A percentile compares a stretch with the other conserved stretches of the same genome.
phyloP scores from a whole-genome alignment of 2,113 vertebrate species.

The Eulacestoma nigropectus region DNA sequence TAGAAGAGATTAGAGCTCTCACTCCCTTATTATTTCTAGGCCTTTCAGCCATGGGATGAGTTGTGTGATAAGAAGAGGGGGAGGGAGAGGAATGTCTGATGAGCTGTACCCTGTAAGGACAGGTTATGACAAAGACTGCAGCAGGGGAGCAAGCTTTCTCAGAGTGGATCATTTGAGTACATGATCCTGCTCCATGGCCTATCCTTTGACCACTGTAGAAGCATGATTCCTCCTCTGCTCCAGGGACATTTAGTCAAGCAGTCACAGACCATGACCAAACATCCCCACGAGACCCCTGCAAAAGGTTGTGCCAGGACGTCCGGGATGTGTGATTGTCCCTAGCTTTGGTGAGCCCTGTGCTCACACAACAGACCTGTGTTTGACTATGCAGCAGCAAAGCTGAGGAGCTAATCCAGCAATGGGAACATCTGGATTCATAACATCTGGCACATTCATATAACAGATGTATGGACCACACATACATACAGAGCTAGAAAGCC shows the following conservation, averaged over 20 bases:
- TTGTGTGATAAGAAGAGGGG: not conserved
- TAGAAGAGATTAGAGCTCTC: not conserved
- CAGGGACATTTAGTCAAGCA: not conserved
- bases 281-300: fast-evolving
- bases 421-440: not conserved
- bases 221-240: not conserved
- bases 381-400: not conserved
- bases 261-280: not conserved
- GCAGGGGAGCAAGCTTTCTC: not conserved
- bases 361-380: not conserved
- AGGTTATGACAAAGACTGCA: not conserved
- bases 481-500: not conserved
- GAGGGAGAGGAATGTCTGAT: not conserved
- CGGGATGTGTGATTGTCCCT: not conserved
- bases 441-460: not conserved
- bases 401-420: not conserved
- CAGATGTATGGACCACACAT: not conserved
- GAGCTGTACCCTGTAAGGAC: not conserved
- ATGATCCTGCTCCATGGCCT: not conserved
- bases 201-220: not conserved
- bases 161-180: not conserved
- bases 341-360: not conserved
- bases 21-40: not conserved
- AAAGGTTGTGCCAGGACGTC: not conserved
- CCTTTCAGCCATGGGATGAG: not conserved